Base-by-base conservation (phyloP, 2,888 invertebrate genomes). In the Blera fallax region DNA sequence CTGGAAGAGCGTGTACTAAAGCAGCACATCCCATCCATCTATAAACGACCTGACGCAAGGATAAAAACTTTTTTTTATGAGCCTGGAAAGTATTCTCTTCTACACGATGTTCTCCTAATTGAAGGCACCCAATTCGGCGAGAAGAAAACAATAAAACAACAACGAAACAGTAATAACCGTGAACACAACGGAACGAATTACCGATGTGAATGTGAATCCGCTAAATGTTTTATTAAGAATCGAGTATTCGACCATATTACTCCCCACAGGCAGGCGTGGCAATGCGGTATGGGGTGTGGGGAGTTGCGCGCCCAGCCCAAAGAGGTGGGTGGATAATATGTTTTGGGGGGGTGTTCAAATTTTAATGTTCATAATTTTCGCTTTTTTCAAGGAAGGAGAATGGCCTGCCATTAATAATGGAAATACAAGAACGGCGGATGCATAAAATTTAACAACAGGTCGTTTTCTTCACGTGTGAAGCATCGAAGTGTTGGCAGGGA, bases 371-470 rank as follows among this genome's bases (percentile, higher is more conserved):
- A 84, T 84, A 83, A 70, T 79, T 79, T 79, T 40, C n/a, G 14
- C 43, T 21, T 34, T n/a, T 32, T 11, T 60, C 1, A 6, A 6
- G 27, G 54, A 8, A 45, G 11, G 10, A 29, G 21, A n/a, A 11
- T 18, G 16, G 40, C 21, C 32, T 14, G 21, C 62, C 73, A 62
- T 78, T 73, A 79, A 79, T 83, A 78, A 60, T 82, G 70, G 43
- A 76, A 65, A 56, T 29, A 58, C 70, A 82, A 78, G 70, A 34
- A 69, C 72, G 48, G 48, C 54, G 79, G 64, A 84, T 64, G 73
- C 56, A 84, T 84, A 79, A 79, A 84, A 84, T 84, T 79, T 84
- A 74, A 84, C 62, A 84, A 79, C 79, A 69, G 67, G 73, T 79
- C 83, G 73, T 79, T 79, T 74, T 32, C 69, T 74, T 84, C 62